These are phyloP conservation scores for Panorpa germanica DNA, from an alignment of 2,888 invertebrate species.

Conservation along the genomic window DNA sequence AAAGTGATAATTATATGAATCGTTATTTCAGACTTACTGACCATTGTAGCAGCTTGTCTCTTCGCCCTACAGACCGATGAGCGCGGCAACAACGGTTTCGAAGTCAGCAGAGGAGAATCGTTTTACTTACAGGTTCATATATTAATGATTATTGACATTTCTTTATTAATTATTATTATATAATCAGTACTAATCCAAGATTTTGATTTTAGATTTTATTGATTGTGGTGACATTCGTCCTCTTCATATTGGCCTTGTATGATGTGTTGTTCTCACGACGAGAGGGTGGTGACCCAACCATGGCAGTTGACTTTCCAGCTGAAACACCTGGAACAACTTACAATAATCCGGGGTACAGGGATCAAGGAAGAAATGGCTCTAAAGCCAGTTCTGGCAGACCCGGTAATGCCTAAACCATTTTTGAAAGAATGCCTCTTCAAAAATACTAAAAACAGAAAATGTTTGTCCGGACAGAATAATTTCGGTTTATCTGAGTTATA, in stretches of 20 bases:
- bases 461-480: too few species aligned
- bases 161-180: slow-evolving; percentile 5
- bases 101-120: slow-evolving; percentile 58
- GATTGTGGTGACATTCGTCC: slow-evolving; percentile 51
- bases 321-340: slow-evolving; percentile 52
- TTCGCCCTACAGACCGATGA: slow-evolving; percentile 78
- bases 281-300: slow-evolving; percentile 64
- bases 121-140: slow-evolving; percentile 65
- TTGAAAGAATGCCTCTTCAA: too few species aligned
- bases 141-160: not conserved
- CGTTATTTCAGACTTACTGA: slow-evolving; percentile 47
- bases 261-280: slow-evolving; percentile 62
- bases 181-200: slow-evolving; percentile 3
- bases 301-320: slow-evolving; percentile 30
- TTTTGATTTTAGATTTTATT: slow-evolving; percentile 46
- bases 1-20: slow-evolving; percentile 7
- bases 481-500: too few species aligned
- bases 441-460: too few species aligned
- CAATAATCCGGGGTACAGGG: slow-evolving; percentile 74
- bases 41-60: slow-evolving; percentile 61
- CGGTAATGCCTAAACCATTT: too few species aligned
- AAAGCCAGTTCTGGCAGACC: too few species aligned
- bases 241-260: slow-evolving; percentile 63
- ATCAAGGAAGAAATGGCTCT: slow-evolving; percentile 34
- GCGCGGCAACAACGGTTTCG: slow-evolving; percentile 46